Evolutionary conservation across 2,797 vertebrate genomes (phyloP).

Genomic region (Atherinosoma microstoma): DNA sequence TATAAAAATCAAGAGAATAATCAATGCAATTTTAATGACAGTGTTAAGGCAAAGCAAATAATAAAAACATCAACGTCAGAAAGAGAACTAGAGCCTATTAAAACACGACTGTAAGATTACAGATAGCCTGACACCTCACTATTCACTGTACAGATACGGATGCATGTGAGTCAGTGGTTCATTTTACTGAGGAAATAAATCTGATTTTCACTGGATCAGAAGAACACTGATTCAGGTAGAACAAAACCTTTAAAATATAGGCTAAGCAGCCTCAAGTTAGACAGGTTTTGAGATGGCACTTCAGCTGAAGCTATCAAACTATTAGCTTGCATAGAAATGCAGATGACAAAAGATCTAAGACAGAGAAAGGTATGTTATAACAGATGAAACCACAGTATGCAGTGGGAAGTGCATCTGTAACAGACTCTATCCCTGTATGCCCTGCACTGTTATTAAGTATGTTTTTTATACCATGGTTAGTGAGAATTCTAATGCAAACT

Average conservation of each 20-base stretch:
- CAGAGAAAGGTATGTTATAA: background rate
- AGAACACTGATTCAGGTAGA: constrained; percentile 13
- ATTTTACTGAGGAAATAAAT: constrained; percentile 18
- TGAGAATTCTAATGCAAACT: no score
- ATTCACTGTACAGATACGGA: constrained; percentile 7
- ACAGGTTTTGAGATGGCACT: background rate
- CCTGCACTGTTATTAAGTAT: background rate
- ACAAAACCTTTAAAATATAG: constrained; percentile 10
- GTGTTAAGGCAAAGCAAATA: fast-evolving
- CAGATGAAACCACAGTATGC: background rate
- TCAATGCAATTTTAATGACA: no score
- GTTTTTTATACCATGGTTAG: no score
- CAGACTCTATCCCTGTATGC: background rate
- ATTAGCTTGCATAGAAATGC: background rate
- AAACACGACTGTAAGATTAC: background rate
- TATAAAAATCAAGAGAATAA: no score
- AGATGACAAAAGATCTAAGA: background rate
- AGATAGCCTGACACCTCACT: background rate
- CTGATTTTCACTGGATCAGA: constrained; percentile 4
- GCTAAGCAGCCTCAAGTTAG: background rate
- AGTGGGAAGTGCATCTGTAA: background rate
- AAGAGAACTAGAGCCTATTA: background rate
- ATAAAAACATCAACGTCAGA: background rate
- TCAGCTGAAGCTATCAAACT: background rate
- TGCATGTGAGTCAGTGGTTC: background rate